Evolutionary conservation across 2,113 vertebrate genomes (phyloP).

Genomic region (Chloebia gouldiae): DNA sequence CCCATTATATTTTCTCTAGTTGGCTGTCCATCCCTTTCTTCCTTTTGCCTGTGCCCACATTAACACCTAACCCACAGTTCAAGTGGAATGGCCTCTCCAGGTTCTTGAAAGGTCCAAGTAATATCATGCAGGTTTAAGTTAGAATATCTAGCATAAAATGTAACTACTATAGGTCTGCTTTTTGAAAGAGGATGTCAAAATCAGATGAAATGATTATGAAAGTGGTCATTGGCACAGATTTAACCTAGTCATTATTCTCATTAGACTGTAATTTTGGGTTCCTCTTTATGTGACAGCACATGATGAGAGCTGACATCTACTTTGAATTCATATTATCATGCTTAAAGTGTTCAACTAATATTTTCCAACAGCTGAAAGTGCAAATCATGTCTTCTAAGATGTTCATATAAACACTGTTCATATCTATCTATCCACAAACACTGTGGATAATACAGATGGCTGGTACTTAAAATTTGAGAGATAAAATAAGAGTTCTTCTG

Average conservation of each 20-base stretch:
- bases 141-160: background rate
- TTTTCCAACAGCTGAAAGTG: conserved; percentile 18
- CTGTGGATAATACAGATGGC: background rate
- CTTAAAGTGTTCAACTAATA: conserved; percentile 2
- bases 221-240: conserved; percentile 19
- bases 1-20: background rate
- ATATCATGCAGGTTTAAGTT: background rate
- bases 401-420: background rate
- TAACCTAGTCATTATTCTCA: conserved; percentile 47
- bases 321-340: background rate
- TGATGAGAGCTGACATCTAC: background rate
- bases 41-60: background rate
- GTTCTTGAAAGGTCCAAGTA: background rate
- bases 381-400: background rate
- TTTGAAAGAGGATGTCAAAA: conserved; percentile 3
- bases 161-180: background rate
- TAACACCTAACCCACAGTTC: background rate
- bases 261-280: conserved; percentile 37
- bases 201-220: conserved; percentile 25
- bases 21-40: conserved; percentile 29
- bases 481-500: background rate
- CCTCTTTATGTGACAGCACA: background rate
- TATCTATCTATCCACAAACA: background rate
- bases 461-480: background rate
- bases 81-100: background rate